Base-by-base conservation (phyloP, 2,888 invertebrate genomes). In the Pyrrhosoma nymphula region DNA sequence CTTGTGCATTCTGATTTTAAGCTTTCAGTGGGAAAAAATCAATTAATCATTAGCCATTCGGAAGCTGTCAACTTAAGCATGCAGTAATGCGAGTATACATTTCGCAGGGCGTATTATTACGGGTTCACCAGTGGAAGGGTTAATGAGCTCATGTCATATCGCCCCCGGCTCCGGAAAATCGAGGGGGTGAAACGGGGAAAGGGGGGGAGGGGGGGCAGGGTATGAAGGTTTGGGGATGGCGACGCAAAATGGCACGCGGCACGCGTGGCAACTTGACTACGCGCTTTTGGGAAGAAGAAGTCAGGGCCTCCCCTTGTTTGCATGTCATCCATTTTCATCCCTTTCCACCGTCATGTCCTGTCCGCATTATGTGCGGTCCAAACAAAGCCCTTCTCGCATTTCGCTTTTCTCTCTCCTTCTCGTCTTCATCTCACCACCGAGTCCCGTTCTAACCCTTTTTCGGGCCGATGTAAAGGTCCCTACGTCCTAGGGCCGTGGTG, bases 301-400 rank as follows among this genome's bases (percentile, higher is more conserved):
- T 26, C 69, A 10, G 69, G n/a, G 69, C 69, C 12, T 69, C 47
- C 47, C n/a, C 26, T 69, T 69, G 26, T 69, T 69, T 69, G 26
- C 69, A 69, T 69, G 69, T 69, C 69, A 69, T 69, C 69, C 69
- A 26, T 69, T 69, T 69, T 69, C n/a, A 69, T 69, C n/a, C 63
- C n/a, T 69, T n/a, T 12, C 10, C 69, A 6, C 69, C 69, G 26
- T 69, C 69, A 12, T 26, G 69, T 69, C 69, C 23, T 69, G n/a
- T 69, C 69, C 69, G n/a, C n/a, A 69, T 26, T 69, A 69, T 69
- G 69, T 69, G 69, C n/a, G 69, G 69, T n/a, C 69, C 69, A 69
- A 69, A 69, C 69, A 69, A 26, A 12, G n/a, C 69, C 69, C 69
- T 69, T 69, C 69, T 69, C 69, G n/a, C n/a, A 3, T n/a, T 26